phyloP scores from a whole-genome alignment of 2,888 invertebrate species.

The Melanchra persicariae region DNA sequence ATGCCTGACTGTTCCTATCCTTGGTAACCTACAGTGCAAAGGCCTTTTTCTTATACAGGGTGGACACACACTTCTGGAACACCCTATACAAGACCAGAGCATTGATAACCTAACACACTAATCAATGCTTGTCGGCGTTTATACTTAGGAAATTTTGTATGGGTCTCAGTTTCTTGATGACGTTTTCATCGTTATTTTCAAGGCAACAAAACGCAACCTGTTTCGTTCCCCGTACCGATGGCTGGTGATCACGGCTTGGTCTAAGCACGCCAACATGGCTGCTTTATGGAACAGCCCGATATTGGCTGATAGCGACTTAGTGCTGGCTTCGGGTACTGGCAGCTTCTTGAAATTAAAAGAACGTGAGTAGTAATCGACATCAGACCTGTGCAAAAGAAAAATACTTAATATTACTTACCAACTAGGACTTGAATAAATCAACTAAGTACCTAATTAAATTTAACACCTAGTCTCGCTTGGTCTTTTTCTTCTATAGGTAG shows the following conservation, averaged over 20 bases:
- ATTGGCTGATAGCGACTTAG: constrained; percentile 79
- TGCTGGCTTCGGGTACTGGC: constrained; percentile 71
- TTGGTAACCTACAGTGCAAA: background rate
- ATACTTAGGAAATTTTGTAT: no score
- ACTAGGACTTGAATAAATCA: no score
- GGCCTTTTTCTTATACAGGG: no score
- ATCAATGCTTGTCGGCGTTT: no score
- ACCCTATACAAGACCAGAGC: background rate
- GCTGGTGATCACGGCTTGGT: constrained; percentile 71
- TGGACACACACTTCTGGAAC: no score
- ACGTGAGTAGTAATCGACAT: constrained; percentile 69
- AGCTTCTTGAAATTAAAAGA: constrained; percentile 71
- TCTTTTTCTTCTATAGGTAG: no score
- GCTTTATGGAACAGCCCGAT: constrained; percentile 68
- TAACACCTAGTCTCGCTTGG: no score
- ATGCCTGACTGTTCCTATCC: background rate
- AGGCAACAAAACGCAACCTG: constrained; percentile 72
- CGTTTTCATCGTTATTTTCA: constrained; percentile 9
- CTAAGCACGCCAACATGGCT: constrained; percentile 35
- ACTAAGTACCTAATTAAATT: no score
- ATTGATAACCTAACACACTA: background rate
- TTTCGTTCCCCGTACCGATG: constrained; percentile 80
- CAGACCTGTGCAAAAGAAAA: no score
- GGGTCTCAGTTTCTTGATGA: background rate
- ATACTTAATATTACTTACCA: no score